These are phyloP conservation scores for Philypnodon macrostomus DNA, from an alignment of 2,797 vertebrate species.

Conservation along the genomic window DNA sequence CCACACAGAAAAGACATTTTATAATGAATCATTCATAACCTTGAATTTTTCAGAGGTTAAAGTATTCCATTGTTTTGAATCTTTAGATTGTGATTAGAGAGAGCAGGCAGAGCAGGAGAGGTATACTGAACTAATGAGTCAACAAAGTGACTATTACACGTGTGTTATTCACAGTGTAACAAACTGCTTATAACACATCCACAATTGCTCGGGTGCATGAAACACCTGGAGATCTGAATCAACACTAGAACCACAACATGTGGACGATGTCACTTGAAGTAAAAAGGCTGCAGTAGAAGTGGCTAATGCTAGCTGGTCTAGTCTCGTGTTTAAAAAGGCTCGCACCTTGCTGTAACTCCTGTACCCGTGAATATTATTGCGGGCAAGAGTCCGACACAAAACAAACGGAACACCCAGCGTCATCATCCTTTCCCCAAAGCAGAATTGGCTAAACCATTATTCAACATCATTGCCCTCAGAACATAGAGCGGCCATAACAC, in stretches of 20 bases:
- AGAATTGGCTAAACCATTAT: not conserved
- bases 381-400: constrained; percentile 25
- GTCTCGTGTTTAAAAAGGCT: not conserved
- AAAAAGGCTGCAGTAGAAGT: not conserved
- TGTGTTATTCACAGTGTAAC: not conserved
- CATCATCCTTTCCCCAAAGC: constrained; percentile 50
- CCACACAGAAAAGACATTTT: too few species aligned
- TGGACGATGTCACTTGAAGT: constrained; percentile 4
- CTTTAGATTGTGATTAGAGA: too few species aligned
- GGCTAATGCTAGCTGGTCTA: constrained; percentile 48
- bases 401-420: constrained; percentile 40
- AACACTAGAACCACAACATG: not conserved
- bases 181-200: not conserved
- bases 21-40: too few species aligned
- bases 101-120: not conserved
- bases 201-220: too few species aligned
- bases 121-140: not conserved
- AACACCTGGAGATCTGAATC: too few species aligned
- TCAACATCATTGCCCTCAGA: constrained; percentile 27
- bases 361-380: constrained; percentile 17
- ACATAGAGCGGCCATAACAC: constrained; percentile 71
- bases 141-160: too few species aligned
- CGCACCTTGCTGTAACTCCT: constrained; percentile 76
- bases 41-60: too few species aligned
- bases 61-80: too few species aligned